Conservation (phyloP, 2,113 vertebrate genomes). For the Tenrec ecaudatus region DNA sequence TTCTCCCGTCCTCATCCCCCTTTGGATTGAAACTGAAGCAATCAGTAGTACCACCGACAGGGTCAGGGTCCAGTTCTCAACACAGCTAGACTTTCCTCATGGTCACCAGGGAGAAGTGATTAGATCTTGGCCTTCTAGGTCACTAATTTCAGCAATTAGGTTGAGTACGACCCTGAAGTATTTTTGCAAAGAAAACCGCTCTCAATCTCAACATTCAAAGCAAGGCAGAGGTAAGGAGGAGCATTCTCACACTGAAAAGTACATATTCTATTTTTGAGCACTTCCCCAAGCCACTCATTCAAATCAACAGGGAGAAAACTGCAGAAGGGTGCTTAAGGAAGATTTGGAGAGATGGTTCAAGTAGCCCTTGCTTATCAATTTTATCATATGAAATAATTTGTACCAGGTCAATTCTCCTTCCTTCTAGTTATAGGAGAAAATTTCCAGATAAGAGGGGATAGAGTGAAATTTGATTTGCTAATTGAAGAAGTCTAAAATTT, state of each 20-base stretch:
- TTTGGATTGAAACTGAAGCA: background rate
- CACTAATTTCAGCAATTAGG: background rate
- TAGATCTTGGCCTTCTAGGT: background rate
- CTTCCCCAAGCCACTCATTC: constrained; percentile 19
- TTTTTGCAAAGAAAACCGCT: background rate
- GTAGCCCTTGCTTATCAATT: background rate
- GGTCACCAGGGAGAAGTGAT: background rate
- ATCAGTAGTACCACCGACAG: background rate
- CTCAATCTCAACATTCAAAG: background rate
- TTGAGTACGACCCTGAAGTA: background rate
- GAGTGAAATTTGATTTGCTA: background rate
- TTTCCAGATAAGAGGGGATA: background rate
- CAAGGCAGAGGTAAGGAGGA: background rate
- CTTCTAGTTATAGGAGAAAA: background rate
- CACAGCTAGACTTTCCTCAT: background rate
- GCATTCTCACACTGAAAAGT: background rate
- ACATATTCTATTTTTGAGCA: background rate
- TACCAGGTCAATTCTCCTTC: background rate
- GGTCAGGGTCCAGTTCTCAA: background rate
- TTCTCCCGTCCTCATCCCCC: background rate
- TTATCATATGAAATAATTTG: background rate
- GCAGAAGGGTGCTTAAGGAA: background rate
- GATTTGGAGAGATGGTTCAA: background rate
- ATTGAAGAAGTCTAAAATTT: background rate
- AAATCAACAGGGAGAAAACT: background rate